These are phyloP conservation scores for Papilio polyxenes DNA, from an alignment of 1,140 invertebrate species.

Conservation along the genomic window DNA sequence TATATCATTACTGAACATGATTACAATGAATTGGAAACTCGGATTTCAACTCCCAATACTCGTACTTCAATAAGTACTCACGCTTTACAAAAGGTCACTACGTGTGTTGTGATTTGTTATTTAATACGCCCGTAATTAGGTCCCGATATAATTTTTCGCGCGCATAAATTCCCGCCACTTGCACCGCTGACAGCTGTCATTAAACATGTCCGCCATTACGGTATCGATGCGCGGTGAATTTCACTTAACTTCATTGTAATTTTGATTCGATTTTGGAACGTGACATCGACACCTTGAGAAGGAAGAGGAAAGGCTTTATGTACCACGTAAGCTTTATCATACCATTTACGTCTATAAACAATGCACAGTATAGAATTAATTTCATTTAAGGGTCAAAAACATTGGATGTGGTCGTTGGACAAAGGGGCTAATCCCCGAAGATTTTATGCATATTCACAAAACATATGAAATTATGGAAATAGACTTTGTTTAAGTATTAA, in stretches of 20 bases:
- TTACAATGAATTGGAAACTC: conserved; percentile 10
- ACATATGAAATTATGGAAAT: too few species aligned
- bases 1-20: not conserved
- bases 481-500: too few species aligned
- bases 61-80: not conserved
- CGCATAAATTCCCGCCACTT: conserved; percentile 60
- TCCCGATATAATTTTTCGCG: conserved; percentile 56
- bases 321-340: conserved; percentile 41
- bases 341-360: not conserved
- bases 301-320: conserved; percentile 36
- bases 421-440: too few species aligned
- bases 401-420: too few species aligned
- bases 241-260: conserved; percentile 78
- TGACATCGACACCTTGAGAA: conserved; percentile 68
- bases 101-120: conserved; percentile 24
- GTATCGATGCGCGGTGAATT: conserved; percentile 55
- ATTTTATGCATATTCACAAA: too few species aligned
- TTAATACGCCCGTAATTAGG: conserved; percentile 49
- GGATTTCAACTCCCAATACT: not conserved
- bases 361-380: not conserved
- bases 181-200: conserved; percentile 71
- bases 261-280: conserved; percentile 72
- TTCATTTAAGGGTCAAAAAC: too few species aligned
- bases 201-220: conserved; percentile 62
- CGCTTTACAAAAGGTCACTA: not conserved